A percentile compares a stretch with the other conserved stretches of the same genome.
Evolutionary conservation across 2,797 vertebrate genomes (phyloP).

Genomic region (Streptopelia turtur): DNA sequence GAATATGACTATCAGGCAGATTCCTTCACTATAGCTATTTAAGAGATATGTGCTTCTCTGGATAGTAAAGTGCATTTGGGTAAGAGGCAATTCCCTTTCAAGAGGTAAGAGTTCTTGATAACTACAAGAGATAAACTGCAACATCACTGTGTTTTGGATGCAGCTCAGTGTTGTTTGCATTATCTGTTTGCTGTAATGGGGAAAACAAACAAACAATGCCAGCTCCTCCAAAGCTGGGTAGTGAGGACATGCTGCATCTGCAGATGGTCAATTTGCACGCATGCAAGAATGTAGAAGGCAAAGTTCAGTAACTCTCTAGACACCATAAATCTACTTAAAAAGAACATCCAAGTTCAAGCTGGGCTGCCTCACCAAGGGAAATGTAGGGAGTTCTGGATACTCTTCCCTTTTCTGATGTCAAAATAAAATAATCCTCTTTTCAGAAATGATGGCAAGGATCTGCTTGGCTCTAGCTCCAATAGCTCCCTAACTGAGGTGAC

Average conservation of each 20-base stretch:
- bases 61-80: background rate
- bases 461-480: background rate
- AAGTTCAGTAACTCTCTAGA: background rate
- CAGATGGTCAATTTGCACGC: background rate
- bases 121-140: background rate
- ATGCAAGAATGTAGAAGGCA: background rate
- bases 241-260: background rate
- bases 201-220: background rate
- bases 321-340: background rate
- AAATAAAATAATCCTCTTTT: background rate
- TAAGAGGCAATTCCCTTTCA: background rate
- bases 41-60: background rate
- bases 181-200: fast-evolving
- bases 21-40: background rate
- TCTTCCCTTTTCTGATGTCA: background rate
- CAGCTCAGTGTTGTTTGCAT: background rate
- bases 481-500: background rate
- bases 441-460: background rate
- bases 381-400: background rate
- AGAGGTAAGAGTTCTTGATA: background rate
- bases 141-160: background rate
- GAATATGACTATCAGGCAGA: background rate
- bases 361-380: background rate
- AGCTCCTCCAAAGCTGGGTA: background rate
- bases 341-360: background rate